These are phyloP conservation scores for Mesembrinibis cayennensis DNA, from an alignment of 2,113 vertebrate species.

Conservation along the genomic window DNA sequence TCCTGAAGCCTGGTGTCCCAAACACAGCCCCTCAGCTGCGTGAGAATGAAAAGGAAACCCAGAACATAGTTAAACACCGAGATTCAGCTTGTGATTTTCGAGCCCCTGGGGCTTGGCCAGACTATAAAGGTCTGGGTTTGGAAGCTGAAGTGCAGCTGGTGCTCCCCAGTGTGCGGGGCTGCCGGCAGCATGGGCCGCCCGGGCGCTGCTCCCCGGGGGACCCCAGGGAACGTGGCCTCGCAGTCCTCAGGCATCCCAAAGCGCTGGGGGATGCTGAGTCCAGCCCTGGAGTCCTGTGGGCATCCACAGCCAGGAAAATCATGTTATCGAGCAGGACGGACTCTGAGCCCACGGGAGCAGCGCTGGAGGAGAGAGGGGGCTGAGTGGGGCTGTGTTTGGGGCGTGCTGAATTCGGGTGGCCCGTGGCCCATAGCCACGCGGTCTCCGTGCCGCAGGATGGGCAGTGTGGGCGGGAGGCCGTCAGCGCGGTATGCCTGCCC, in stretches of 20 bases:
- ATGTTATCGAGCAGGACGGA: neutral
- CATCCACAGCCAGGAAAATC: neutral
- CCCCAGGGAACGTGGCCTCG: neutral
- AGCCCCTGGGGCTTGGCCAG: constrained; percentile 57
- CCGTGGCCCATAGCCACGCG: rapidly evolving
- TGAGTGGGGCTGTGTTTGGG: neutral
- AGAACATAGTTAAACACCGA: neutral
- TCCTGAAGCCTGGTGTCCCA: neutral
- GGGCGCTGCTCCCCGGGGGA: neutral
- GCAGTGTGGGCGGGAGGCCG: rapidly evolving
- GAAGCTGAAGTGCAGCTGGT: neutral
- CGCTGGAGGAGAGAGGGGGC: neutral
- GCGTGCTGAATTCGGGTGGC: neutral
- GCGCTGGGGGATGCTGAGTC: neutral
- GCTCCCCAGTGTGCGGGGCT: neutral
- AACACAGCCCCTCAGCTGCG: neutral
- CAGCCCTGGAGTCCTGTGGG: neutral
- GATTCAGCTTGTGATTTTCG: constrained; percentile 39
- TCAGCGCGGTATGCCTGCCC: neutral
- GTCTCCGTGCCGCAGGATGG: rapidly evolving
- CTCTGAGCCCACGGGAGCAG: neutral
- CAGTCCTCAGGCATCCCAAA: neutral
- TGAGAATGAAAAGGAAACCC: neutral
- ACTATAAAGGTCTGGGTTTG: constrained; percentile 56
- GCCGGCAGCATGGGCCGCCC: rapidly evolving